phyloP scores from a whole-genome alignment of 2,113 vertebrate species.

The Empidonax traillii region DNA sequence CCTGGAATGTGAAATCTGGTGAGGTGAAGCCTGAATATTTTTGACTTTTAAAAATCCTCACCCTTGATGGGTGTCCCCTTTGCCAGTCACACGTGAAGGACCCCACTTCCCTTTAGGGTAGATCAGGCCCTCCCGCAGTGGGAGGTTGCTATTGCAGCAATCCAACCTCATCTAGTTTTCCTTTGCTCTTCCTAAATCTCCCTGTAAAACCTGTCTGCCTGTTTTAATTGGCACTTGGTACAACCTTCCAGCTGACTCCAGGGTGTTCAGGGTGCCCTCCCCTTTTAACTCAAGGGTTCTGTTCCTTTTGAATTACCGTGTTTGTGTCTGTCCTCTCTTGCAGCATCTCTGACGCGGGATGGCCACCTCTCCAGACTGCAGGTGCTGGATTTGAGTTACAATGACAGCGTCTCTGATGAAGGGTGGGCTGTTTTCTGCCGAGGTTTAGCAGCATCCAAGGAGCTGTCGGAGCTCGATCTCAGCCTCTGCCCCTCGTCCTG shows the following conservation, averaged over 20 bases:
- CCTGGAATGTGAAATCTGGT: neutral
- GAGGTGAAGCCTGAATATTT: neutral
- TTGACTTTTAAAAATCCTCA: neutral
- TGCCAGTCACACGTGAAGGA: neutral
- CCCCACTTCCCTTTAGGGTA: neutral
- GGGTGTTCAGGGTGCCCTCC: neutral
- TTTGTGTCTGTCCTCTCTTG: slow-evolving; percentile 37
- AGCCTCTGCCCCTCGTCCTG: slow-evolving; percentile 75
- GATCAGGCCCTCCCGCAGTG: neutral
- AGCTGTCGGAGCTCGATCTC: slow-evolving; percentile 80
- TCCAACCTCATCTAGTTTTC: neutral
- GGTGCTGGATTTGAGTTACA: slow-evolving; percentile 85
- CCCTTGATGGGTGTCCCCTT: neutral
- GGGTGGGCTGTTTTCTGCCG: slow-evolving; percentile 80
- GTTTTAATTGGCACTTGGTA: neutral
- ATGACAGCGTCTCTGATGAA: slow-evolving; percentile 66
- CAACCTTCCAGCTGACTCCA: neutral
- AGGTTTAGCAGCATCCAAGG: slow-evolving; percentile 69
- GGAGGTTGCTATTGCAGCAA: neutral
- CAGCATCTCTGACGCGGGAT: slow-evolving; percentile 66
- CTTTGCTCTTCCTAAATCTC: neutral
- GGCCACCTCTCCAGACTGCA: slow-evolving; percentile 73
- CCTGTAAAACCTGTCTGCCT: neutral
- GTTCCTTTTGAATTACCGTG: neutral
- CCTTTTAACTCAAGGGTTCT: neutral